Evolutionary conservation across 2,888 invertebrate genomes (phyloP), one percentile per base, ranked within the genome.

Genomic region (Tinea trinotella): DNA sequence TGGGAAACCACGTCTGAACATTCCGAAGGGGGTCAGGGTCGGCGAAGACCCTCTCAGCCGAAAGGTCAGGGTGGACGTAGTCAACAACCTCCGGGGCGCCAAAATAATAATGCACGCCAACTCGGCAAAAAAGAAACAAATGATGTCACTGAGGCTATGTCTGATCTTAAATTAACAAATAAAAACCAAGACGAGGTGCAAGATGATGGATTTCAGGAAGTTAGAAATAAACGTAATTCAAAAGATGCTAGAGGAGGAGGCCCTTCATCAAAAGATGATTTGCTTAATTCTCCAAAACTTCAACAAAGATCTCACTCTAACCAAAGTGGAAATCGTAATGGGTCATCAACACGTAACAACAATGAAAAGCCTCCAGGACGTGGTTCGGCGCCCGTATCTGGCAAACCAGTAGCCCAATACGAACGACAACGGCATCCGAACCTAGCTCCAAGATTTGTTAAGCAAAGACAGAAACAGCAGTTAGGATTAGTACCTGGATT

Each of bases 1-100:
- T 93, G 93, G 91, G 94, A 94, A 71, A 93, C 93, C 46, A 94
- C 93, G 13, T 93, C 93, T 5, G 95, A 95, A 75, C 93, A 93
- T 80, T 94, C 93, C 73, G 94, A 90, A 67, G 79, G 81, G 46
- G 76, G 77, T 17, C 76, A 73, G 36, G 64, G 68, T 12, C 66
- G 67, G 53, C 71, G 71, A 54, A 77, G 77, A 48, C 75, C 79
- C 55, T 69, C 78, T 52, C 72, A 73, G 6, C 74, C 71, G 2
- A 77, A 74, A 61, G 70, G 66, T 46, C 75, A 68, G 61, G 71
- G 70, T 50, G 67, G 69, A 12, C 82, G 85, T 54, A 78, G 74
- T 61, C 82, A 77, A 61, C 74, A 71, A 61, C 57, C 70, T 52
- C 68, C 67, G 34, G 79, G 74, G 57, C 72, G 80, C 46, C 75